phyloP scores from a whole-genome alignment of 2,888 invertebrate genomes.

The Prosapia bicincta region DNA sequence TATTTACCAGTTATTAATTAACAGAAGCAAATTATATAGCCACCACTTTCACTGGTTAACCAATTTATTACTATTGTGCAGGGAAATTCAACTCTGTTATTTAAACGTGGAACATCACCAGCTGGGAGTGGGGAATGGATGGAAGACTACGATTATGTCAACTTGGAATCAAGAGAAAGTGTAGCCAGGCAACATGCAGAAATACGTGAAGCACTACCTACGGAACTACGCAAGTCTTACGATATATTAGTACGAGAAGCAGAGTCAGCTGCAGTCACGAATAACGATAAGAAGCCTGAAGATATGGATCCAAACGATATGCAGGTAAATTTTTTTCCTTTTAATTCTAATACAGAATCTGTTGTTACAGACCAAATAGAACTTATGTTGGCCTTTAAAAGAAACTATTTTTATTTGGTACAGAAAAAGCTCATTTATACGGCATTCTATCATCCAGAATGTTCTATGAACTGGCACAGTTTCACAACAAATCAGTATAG shows the following conservation, averaged over 20 bases:
- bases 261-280: constrained; percentile 58
- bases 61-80: constrained; percentile 45
- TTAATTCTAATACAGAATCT: too few relatives aligned
- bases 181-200: constrained; percentile 69
- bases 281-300: constrained; percentile 51
- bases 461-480: too few relatives aligned
- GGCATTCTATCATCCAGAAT: too few relatives aligned
- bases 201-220: constrained; percentile 67
- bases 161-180: constrained; percentile 68
- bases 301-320: constrained; percentile 71
- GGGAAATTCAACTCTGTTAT: constrained; percentile 75
- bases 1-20: too few relatives aligned
- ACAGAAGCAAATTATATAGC: too few relatives aligned
- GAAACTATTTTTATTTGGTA: too few relatives aligned
- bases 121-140: constrained; percentile 57
- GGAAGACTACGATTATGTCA: constrained; percentile 91
- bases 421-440: too few relatives aligned
- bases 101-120: constrained; percentile 58
- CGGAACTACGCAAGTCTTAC: constrained; percentile 69
- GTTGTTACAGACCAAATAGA: too few relatives aligned
- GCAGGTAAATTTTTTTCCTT: constrained; percentile 31
- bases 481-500: too few relatives aligned
- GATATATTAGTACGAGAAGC: constrained; percentile 72
- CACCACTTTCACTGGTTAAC: too few relatives aligned
- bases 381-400: too few relatives aligned